phyloP scores from a whole-genome alignment of 1,140 invertebrate genomes.

The Saccostrea glomerata region DNA sequence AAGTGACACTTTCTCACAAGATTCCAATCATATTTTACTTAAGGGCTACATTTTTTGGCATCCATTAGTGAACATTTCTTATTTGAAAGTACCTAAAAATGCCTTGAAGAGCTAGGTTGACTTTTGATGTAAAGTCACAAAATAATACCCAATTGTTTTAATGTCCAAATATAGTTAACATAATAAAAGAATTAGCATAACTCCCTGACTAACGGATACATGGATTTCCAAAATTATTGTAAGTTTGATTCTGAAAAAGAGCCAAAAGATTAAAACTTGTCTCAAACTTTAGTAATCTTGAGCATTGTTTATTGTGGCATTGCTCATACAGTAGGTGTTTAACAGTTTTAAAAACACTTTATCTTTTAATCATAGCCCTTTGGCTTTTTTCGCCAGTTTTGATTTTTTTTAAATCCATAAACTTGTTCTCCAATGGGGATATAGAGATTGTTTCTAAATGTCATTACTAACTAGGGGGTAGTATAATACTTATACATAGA shows the following conservation, averaged over 20 bases:
- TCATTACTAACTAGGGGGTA: slow-evolving; percentile 23
- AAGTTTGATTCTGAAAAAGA: neutral
- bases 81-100: neutral
- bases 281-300: slow-evolving; percentile 9
- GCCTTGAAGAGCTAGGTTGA: slow-evolving; percentile 14
- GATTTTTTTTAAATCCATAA: slow-evolving; percentile 19
- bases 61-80: slow-evolving; percentile 18
- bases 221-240: neutral
- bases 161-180: neutral
- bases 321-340: slow-evolving; percentile 33
- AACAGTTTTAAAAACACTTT: slow-evolving; percentile 34
- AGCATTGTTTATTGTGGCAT: neutral
- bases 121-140: slow-evolving; percentile 28
- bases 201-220: slow-evolving; percentile 28
- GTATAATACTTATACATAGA: neutral
- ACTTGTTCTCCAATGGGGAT: neutral
- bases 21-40: slow-evolving; percentile 22
- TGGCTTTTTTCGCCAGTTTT: neutral
- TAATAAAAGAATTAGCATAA: neutral
- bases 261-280: slow-evolving; percentile 23
- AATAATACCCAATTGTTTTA: slow-evolving; percentile 26
- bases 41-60: slow-evolving; percentile 25
- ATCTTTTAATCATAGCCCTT: slow-evolving; percentile 34
- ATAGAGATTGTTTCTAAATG: neutral
- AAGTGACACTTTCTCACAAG: slow-evolving; percentile 33